phyloP scores from a whole-genome alignment of 2,888 invertebrate species.

The Auanema freiburgensis region DNA sequence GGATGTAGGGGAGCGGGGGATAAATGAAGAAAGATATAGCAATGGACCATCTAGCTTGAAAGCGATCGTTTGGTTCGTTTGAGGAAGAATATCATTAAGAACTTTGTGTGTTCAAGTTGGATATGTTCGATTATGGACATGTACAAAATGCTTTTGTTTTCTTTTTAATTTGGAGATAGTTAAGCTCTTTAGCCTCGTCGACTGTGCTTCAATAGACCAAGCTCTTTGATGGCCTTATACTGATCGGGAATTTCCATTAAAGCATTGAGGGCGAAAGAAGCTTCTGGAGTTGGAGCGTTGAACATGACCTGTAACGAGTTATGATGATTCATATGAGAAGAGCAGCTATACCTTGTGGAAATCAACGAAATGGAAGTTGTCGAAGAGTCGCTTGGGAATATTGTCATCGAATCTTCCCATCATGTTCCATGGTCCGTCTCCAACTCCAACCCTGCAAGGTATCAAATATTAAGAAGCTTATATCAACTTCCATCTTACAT shows the following conservation, averaged over 20 bases:
- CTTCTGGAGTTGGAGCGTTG: constrained; percentile 63
- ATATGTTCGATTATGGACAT: background rate
- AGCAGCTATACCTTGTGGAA: constrained; percentile 67
- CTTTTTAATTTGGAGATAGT: background rate
- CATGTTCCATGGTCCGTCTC: constrained; percentile 69
- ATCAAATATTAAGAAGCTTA: background rate
- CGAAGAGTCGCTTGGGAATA: constrained; percentile 68
- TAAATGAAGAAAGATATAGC: background rate
- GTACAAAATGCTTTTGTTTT: no score
- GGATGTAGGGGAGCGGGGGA: background rate
- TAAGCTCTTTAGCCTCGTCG: constrained; percentile 41
- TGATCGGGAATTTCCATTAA: constrained; percentile 69
- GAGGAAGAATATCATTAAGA: background rate
- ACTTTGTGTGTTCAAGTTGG: background rate
- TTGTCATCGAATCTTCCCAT: constrained; percentile 69
- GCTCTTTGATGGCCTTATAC: constrained; percentile 50
- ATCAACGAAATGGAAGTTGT: constrained; percentile 70
- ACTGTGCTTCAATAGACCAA: constrained; percentile 61
- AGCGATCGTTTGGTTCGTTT: no score
- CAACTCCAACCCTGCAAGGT: constrained; percentile 67
- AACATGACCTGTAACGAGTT: constrained; percentile 64
- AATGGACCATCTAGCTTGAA: no score
- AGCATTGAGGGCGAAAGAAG: constrained; percentile 68
- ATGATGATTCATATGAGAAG: no score
- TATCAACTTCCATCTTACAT: constrained; percentile 52